Conservation (phyloP, 2,888 invertebrate genomes). For the Eledona agricola region DNA sequence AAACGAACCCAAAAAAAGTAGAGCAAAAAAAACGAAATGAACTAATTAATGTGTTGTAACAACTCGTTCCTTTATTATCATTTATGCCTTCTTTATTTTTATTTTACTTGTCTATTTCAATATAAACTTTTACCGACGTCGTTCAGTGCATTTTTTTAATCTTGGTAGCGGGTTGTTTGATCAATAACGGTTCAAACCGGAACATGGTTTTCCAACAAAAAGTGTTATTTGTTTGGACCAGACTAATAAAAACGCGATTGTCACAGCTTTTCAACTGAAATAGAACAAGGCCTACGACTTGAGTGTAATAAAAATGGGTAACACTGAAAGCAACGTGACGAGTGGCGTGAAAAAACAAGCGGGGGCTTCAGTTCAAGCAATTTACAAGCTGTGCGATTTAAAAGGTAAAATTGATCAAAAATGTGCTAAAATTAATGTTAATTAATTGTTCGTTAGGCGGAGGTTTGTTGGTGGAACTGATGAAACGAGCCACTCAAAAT, state of each 20-base stretch:
- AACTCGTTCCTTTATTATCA: no score
- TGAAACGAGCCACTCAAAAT: constrained; percentile 89
- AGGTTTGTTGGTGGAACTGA: constrained; percentile 91
- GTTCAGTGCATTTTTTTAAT: background rate
- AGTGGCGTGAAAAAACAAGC: constrained; percentile 97
- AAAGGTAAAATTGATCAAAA: constrained; percentile 75
- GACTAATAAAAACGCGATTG: constrained; percentile 7
- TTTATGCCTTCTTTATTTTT: no score
- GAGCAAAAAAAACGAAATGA: no score
- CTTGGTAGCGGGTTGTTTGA: constrained; percentile 6
- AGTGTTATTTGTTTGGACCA: constrained; percentile 35
- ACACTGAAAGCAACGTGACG: constrained; percentile 88
- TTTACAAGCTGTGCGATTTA: constrained; percentile 89
- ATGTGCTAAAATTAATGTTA: background rate
- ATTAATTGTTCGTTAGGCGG: constrained; percentile 69
- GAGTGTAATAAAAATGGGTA: constrained; percentile 68
- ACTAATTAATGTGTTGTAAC: no score
- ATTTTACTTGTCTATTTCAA: no score
- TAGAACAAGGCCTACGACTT: constrained; percentile 3
- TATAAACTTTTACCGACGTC: no score
- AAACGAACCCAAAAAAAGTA: no score
- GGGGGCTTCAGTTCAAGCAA: constrained; percentile 80
- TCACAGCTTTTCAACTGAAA: constrained; percentile 4
- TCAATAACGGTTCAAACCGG: constrained; percentile 2
- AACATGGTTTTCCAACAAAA: constrained; percentile 39